Evolutionary conservation across 1,140 invertebrate genomes (phyloP), one percentile per base, ranked within the genome.

Genomic region (Aphelenchoides fujianensis): DNA sequence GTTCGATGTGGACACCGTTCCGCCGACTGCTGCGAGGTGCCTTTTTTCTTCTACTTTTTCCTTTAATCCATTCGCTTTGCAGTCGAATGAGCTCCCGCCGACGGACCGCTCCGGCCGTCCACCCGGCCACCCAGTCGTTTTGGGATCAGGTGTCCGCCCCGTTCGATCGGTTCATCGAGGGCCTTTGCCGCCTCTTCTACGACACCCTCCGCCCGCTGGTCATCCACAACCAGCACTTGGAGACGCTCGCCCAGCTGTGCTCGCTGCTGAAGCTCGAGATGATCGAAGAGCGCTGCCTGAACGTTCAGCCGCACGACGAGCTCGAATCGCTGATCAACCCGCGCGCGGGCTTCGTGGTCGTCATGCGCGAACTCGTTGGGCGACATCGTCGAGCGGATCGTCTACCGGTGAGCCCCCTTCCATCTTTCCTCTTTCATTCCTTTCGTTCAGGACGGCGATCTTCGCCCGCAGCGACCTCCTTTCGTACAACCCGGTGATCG

Each of bases 201-300:
- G 95, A 99, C 82, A 90, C 90, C 0, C 85, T 98, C 67, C 88
- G 96, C n/a, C 95, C 97, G 0, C 90, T 93, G 66, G 91, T 99
- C 37, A 96, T 98, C 73, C 92, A 96, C 82, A 92, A 98, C 61
- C 94, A 95, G 84, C 95, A 98, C 86, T 87, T 98, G 78, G 96
- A 99, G 88, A 97, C 95, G 0, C 86, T 98, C 12, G 92, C 95
- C 0, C 96, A 98, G 86, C 89, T 98, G 27, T 98, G 95, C 83
- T 91, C 91, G 35, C 97, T 98, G 73, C 86, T 98, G 1, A 89
- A 84, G 32, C 89, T 92, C 54, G 95, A 97, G 88, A 94, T 97
- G 90, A 87, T 97, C 7, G 93, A 95, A 82, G 94, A 97, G 79
- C 92, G 95, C 81, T 91, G 94, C 0, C 89, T 90, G 72, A 91